Evolutionary conservation across 2,113 vertebrate genomes (phyloP).

Genomic region (Sylvietta virens): DNA sequence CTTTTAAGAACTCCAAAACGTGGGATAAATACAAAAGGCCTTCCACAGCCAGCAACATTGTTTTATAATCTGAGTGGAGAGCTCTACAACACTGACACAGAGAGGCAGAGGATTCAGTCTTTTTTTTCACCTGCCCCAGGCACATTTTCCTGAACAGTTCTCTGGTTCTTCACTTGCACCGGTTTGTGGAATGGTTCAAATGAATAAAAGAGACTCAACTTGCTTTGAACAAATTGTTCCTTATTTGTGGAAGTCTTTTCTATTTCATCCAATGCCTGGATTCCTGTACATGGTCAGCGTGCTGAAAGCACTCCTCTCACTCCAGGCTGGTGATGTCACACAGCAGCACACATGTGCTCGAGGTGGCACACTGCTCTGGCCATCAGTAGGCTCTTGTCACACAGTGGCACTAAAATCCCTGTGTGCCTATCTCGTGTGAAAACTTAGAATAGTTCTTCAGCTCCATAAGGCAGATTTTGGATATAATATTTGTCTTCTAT

Average conservation of each 20-base stretch:
- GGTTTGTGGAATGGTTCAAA: not conserved
- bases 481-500: not conserved
- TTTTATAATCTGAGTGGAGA: not conserved
- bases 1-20: not conserved
- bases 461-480: not conserved
- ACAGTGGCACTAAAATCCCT: not conserved
- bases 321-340: rapidly evolving
- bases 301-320: not conserved
- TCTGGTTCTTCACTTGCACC: not conserved
- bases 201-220: rapidly evolving
- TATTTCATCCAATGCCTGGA: not conserved
- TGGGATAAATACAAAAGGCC: not conserved
- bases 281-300: rapidly evolving
- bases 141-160: not conserved
- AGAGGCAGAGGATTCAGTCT: not conserved
- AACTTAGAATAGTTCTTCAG: not conserved
- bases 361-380: not conserved
- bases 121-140: not conserved
- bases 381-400: not conserved
- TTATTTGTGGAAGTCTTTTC: not conserved
- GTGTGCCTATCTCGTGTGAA: not conserved
- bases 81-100: rapidly evolving
- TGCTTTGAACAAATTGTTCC: not conserved
- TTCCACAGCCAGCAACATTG: not conserved
- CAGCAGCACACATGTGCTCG: not conserved